phyloP scores from a whole-genome alignment of 2,113 vertebrate genomes.

The Pygoscelis adeliae region DNA sequence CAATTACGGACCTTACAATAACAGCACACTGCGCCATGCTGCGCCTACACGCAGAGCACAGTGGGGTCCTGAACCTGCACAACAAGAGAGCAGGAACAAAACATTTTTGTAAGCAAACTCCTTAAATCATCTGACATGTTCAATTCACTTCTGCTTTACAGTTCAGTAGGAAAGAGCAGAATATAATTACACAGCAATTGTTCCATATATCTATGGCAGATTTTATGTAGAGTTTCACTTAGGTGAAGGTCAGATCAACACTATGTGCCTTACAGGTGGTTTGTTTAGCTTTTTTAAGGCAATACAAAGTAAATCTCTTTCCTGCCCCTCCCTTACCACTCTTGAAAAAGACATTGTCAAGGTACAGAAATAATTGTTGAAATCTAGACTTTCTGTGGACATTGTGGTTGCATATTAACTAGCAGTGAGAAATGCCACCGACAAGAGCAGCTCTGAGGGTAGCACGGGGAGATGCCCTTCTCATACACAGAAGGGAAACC shows the following conservation, averaged over 20 bases:
- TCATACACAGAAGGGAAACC: not conserved
- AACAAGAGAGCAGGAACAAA: not conserved
- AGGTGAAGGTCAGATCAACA: constrained; percentile 16
- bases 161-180: not conserved
- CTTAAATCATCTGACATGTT: not conserved
- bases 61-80: not conserved
- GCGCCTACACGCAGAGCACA: not conserved
- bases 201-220: not conserved
- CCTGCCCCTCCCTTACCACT: constrained; percentile 32
- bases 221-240: constrained; percentile 13
- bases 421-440: not conserved
- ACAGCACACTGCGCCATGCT: not conserved
- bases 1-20: not conserved
- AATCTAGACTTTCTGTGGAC: constrained; percentile 16
- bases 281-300: constrained; percentile 1
- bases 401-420: constrained; percentile 57
- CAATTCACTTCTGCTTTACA: not conserved
- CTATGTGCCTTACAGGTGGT: not conserved
- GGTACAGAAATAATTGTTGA: constrained; percentile 14
- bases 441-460: not conserved
- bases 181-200: not conserved
- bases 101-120: not conserved
- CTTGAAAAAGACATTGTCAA: constrained; percentile 16
- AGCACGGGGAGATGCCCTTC: not conserved
- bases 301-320: constrained; percentile 30